phyloP scores from a whole-genome alignment of 2,888 invertebrate genomes.

The Tricholauxania praeusta region DNA sequence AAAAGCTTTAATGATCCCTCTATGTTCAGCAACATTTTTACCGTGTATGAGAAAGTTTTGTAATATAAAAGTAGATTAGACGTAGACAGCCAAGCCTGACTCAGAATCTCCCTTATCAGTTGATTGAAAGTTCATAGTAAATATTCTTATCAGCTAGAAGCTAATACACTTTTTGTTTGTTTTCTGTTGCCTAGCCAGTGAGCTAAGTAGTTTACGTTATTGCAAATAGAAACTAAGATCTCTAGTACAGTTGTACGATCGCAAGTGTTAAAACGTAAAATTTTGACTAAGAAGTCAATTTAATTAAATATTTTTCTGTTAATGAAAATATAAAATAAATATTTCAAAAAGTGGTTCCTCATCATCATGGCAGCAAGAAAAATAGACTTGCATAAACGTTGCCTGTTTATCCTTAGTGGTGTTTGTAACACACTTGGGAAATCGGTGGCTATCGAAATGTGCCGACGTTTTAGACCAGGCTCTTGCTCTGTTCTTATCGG shows the following conservation, averaged over 20 bases:
- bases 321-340: constrained; percentile 33
- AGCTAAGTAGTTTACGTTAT: constrained; percentile 5
- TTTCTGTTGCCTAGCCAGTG: too few relatives aligned
- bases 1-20: too few relatives aligned
- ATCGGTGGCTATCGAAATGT: constrained; percentile 79
- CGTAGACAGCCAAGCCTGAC: too few relatives aligned
- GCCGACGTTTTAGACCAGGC: constrained; percentile 74
- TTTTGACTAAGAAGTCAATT: constrained; percentile 24
- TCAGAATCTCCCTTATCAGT: too few relatives aligned
- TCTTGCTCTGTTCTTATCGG: constrained; percentile 84
- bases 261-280: constrained; percentile 47
- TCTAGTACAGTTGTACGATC: constrained; percentile 57
- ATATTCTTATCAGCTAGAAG: too few relatives aligned
- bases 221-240: constrained; percentile 15
- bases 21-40: too few relatives aligned
- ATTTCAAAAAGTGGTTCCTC: constrained; percentile 9
- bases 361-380: constrained; percentile 56
- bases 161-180: too few relatives aligned
- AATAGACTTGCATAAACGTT: constrained; percentile 73
- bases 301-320: constrained; percentile 21
- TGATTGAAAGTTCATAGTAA: too few relatives aligned
- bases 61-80: too few relatives aligned
- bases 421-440: constrained; percentile 88
- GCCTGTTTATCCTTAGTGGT: constrained; percentile 82
- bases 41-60: too few relatives aligned